Base-by-base conservation (phyloP, 2,797 vertebrate species). In the Lophius americanus region DNA sequence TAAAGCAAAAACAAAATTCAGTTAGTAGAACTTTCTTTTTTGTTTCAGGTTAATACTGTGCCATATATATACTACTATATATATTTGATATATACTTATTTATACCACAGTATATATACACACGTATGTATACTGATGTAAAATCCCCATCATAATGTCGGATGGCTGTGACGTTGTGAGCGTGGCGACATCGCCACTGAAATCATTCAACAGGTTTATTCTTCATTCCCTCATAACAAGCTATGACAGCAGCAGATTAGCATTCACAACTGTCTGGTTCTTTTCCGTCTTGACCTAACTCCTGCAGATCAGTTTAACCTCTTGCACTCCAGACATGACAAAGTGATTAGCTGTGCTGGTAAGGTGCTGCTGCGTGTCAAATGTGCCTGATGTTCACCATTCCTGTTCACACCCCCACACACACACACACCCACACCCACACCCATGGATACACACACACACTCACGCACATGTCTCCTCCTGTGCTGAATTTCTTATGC, bases 401-500 rank as follows among this genome's bases (percentile, higher is more conserved):
- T 81, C 70, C 76, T 48, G 50, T 44, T 60, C 66, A 57, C 47
- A 48, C 41, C 52, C 59, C 57, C 14, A 55, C 61, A 64, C 54
- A 60, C 44, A 58, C 56, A 56, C 63, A 66, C 52, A 64, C 68
- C 49, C 63, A 54, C 61, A 69, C 59, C 38, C 50, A 58, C 53
- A 56, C 52, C n/a, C n/a, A n/a, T n/a, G n/a, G n/a, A 56, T 58
- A 49, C 38, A 63, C 66, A 61, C 65, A 41, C 60, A 38, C 52
- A 51, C 52, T 47, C 62, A 23, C 23, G 2, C 42, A 63, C 66
- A 57, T 56, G 41, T 59, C 44, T 14, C 60, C 56, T 60, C 66
- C 79, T 83, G 82, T 35, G 69, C 50, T 75, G 75, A 80, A 90
- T 90, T 90, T 73, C 88, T 87, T 82, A 59, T 88, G 87, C 85